Base-by-base conservation (phyloP, 2,113 vertebrate species). In the Phalacrocorax aristotelis region DNA sequence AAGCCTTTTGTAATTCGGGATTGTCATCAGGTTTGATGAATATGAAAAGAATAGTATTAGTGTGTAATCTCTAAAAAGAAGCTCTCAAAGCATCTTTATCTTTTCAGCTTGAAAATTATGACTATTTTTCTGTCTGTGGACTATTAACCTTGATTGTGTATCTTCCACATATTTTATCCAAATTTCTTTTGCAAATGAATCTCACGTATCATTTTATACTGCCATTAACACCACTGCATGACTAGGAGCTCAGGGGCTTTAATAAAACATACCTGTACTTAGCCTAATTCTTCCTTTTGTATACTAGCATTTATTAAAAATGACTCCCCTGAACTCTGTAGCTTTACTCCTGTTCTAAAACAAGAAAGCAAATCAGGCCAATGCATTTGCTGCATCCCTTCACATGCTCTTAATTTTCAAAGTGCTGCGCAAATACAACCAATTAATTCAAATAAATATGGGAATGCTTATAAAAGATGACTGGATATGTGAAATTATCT, bases 261-360 rank as follows among this genome's bases (percentile, higher is more conserved):
- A 96, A 94, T 90, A 94, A 96, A 95, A 94, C 61, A 82, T 76
- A 94, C 84, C 84, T 82, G 52, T 68, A 18, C 49, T 44, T 76
- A 84, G 48, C 84, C 95, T 95, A 79, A 19, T 97, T 96, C 60
- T 91, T 87, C 85, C 38, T 75, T 91, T 21, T 21, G 15, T 66
- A 2, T 23, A 10, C n/a, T 64, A 72, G 26, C 32, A 66, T 71
- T 93, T 55, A 51, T 75, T 84, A 90, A 93, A 86, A 87, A 21
- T 60, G 84, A 52, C 62, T 93, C 26, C 20, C 36, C 20, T 52
- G 68, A 90, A 78, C 14, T 68, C 60, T 1, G 2, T 8, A n/a
- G 26, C 1, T 0, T 62, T 83, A 83, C 10, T 58, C 9, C 32
- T 55, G n/a, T 17, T 68, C 86, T 95, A 44, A 96, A 95, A 64